Percentiles rank a stretch among this genome's conserved stretches.
These are phyloP conservation scores for Rhinoraja longicauda DNA, from an alignment of 2,797 vertebrate genomes.

Conservation along the genomic window DNA sequence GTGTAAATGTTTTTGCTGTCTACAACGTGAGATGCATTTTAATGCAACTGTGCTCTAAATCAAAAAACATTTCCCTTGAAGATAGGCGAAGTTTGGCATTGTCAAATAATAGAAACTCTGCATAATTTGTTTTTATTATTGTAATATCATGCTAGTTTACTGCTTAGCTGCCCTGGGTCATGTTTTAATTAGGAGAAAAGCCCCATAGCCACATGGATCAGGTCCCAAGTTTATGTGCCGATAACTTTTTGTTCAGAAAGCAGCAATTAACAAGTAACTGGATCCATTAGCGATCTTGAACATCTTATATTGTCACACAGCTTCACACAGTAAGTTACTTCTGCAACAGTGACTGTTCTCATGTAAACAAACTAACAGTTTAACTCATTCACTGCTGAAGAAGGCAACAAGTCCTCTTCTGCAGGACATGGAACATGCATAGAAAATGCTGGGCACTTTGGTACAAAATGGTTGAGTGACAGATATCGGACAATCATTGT, in stretches of 20 bases:
- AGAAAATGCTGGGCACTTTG: neutral
- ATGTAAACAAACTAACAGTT: neutral
- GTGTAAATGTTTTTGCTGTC: neutral
- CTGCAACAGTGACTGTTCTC: neutral
- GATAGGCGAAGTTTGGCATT: neutral
- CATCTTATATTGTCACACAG: slow-evolving; percentile 5
- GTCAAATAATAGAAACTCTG: neutral
- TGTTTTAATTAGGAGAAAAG: neutral
- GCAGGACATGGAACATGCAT: neutral
- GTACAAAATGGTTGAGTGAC: neutral
- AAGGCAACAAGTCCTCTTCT: neutral
- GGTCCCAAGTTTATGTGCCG: neutral
- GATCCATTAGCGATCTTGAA: neutral
- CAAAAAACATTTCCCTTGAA: neutral
- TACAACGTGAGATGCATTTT: neutral
- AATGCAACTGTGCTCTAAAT: neutral
- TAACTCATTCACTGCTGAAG: neutral
- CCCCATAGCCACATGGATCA: neutral
- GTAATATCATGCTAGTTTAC: neutral
- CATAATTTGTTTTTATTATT: slow-evolving; percentile 25
- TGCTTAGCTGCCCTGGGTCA: neutral
- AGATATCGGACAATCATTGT: neutral
- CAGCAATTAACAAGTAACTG: neutral
- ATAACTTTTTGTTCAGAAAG: neutral
- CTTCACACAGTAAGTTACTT: neutral